Evolutionary conservation across 2,888 invertebrate genomes (phyloP).

Genomic region (Drosophila peninsularis): DNA sequence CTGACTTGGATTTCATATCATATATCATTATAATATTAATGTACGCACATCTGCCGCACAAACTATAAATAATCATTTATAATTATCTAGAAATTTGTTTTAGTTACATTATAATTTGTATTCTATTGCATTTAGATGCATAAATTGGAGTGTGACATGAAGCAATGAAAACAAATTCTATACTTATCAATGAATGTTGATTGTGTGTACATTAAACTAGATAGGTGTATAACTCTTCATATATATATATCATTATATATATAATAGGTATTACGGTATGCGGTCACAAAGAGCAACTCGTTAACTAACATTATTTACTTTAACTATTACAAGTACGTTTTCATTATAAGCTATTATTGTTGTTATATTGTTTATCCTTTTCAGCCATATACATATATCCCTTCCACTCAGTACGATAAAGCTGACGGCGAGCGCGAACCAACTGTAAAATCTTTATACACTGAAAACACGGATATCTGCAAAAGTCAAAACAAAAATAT

Average conservation of each 20-base stretch:
- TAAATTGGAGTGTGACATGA: conserved; percentile 77
- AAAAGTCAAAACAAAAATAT: conserved; percentile 77
- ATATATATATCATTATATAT: conserved; percentile 34
- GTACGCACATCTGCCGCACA: conserved; percentile 40
- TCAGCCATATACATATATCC: conserved; percentile 18
- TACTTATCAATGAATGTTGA: conserved; percentile 67
- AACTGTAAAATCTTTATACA: conserved; percentile 96
- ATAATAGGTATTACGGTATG: conserved; percentile 56
- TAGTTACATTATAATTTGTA: conserved; percentile 65
- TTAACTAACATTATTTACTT: conserved; percentile 72
- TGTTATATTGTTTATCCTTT: conserved; percentile 68
- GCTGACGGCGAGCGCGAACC: conserved; percentile 91
- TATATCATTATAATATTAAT: conserved; percentile 34
- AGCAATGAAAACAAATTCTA: conserved; percentile 71
- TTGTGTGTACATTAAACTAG: conserved; percentile 62
- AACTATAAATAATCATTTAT: conserved; percentile 64
- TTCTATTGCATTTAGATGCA: conserved; percentile 77
- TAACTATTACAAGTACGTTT: conserved; percentile 74
- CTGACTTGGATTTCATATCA: conserved; percentile 37
- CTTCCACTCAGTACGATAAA: conserved; percentile 86
- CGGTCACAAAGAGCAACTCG: conserved; percentile 63
- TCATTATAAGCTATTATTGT: conserved; percentile 76
- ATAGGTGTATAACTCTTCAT: conserved; percentile 48
- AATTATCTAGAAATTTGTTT: conserved; percentile 77
- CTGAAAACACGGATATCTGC: conserved; percentile 96